Evolutionary conservation across 2,888 invertebrate species (phyloP).

Genomic region (Agriopis leucophaearia): DNA sequence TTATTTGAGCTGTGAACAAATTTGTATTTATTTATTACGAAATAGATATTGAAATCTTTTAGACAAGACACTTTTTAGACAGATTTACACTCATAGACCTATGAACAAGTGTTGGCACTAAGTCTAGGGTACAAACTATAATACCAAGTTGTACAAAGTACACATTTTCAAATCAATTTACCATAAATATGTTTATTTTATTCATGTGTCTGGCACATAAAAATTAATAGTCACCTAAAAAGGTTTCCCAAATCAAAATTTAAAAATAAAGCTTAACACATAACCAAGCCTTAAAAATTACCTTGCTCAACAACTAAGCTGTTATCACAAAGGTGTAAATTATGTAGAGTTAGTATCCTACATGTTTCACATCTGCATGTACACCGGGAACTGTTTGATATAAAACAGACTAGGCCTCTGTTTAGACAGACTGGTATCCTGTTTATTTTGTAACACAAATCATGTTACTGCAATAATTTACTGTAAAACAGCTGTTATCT

Average conservation of each 20-base stretch:
- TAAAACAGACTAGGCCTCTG: conserved; percentile 4
- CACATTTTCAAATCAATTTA: too few species aligned
- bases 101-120: too few species aligned
- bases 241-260: not conserved
- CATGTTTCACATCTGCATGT: not conserved
- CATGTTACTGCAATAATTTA: conserved; percentile 20
- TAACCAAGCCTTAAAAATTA: conserved; percentile 11
- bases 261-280: not conserved
- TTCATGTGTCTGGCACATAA: too few species aligned
- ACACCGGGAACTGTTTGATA: not conserved
- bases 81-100: too few species aligned
- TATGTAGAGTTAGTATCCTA: not conserved
- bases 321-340: conserved; percentile 15
- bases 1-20: too few species aligned
- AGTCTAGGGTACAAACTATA: too few species aligned
- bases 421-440: conserved; percentile 3
- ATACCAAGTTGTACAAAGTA: too few species aligned
- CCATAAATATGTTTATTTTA: too few species aligned
- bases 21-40: too few species aligned
- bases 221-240: too few species aligned
- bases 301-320: conserved; percentile 8
- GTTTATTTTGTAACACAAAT: conserved; percentile 11
- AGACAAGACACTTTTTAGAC: too few species aligned
- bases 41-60: too few species aligned
- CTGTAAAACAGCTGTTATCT: not conserved